Percentiles rank a stretch among this genome's conserved stretches.
phyloP scores from a whole-genome alignment of 2,113 vertebrate species.

The Pygoscelis adeliae region DNA sequence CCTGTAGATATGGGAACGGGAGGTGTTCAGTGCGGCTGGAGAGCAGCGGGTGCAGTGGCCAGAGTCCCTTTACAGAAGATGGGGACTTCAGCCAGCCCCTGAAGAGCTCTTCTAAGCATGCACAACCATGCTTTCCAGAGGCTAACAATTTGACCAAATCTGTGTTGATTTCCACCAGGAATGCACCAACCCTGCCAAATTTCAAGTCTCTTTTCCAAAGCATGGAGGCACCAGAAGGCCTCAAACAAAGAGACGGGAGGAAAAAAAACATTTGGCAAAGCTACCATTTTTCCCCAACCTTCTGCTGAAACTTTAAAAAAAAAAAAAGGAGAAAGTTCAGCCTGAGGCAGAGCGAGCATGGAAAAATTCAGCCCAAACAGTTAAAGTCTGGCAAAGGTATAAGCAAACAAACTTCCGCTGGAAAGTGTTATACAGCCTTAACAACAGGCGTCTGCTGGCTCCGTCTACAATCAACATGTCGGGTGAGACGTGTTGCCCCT shows the following conservation, averaged over 20 bases:
- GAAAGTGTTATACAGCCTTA: background rate
- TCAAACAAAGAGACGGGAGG: background rate
- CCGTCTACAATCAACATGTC: accelerated
- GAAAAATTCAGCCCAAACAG: slow-evolving; percentile 6
- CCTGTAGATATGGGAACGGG: background rate
- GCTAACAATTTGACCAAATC: background rate
- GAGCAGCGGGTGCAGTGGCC: background rate
- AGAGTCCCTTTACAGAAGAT: background rate
- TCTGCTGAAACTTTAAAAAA: background rate
- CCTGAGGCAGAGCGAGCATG: background rate
- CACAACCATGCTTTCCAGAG: background rate
- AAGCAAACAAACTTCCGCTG: background rate
- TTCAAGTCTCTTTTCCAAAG: slow-evolving; percentile 24
- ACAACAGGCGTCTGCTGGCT: background rate
- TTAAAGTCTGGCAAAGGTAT: slow-evolving; percentile 30
- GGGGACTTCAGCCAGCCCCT: background rate
- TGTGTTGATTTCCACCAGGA: background rate
- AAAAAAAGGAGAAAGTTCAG: background rate
- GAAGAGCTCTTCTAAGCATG: background rate
- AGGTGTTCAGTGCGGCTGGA: background rate
- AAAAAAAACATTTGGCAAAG: background rate
- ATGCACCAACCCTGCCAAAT: slow-evolving; percentile 28
- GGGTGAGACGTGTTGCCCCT: background rate
- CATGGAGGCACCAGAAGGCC: slow-evolving; percentile 6
- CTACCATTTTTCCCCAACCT: background rate